Percentiles rank a stretch among this genome's conserved stretches.
Evolutionary conservation across 2,797 vertebrate genomes (phyloP).

Genomic region (Lagorchestes hirsutus): DNA sequence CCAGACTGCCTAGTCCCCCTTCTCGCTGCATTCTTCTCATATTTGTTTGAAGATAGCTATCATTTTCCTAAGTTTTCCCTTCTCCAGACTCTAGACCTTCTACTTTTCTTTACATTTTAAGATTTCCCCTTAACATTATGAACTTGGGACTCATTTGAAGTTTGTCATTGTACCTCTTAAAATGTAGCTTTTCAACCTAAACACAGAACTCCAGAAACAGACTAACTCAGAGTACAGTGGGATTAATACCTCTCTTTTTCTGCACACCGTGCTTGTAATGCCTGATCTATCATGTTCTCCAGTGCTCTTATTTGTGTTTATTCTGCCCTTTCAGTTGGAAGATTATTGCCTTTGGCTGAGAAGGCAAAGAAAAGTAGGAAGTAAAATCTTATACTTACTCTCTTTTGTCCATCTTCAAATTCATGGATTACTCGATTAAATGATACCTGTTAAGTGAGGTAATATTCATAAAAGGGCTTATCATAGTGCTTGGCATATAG

Average conservation of each 20-base stretch:
- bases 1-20: background rate
- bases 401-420: background rate
- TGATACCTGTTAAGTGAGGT: background rate
- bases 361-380: background rate
- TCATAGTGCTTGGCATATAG: background rate
- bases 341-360: background rate
- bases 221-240: background rate
- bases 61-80: background rate
- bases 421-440: background rate
- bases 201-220: background rate
- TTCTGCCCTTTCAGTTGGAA: background rate
- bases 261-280: background rate
- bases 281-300: background rate
- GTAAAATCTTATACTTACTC: background rate
- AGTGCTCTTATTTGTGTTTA: background rate
- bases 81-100: background rate
- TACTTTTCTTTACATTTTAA: background rate
- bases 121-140: background rate
- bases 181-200: background rate
- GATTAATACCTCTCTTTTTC: background rate
- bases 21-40: background rate
- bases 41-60: background rate
- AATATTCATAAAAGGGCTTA: background rate
- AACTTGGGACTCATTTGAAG: background rate
- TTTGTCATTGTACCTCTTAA: background rate